Conservation (phyloP, 2,888 invertebrate genomes). For the Drosophila austrosaltans region DNA sequence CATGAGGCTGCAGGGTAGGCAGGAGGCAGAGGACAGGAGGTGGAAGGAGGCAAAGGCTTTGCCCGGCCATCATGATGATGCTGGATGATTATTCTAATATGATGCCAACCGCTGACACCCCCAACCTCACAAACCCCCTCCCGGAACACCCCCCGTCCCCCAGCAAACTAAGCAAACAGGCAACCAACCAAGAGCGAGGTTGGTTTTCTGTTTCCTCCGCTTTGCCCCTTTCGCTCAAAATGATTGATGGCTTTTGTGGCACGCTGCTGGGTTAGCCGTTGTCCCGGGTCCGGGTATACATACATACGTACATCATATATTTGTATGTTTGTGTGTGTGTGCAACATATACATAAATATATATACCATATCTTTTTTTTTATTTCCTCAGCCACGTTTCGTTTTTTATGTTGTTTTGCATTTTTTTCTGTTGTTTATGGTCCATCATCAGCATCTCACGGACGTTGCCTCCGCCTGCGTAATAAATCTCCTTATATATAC, state of each 20-base stretch:
- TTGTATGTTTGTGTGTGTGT: slow-evolving; percentile 8
- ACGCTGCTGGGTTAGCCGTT: slow-evolving; percentile 55
- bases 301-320: not conserved
- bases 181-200: slow-evolving; percentile 3
- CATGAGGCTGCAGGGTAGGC: slow-evolving; percentile 47
- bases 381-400: slow-evolving; percentile 40
- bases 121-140: slow-evolving; percentile 21
- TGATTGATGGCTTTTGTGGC: slow-evolving; percentile 78
- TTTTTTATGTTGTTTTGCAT: slow-evolving; percentile 64
- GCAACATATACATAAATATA: slow-evolving; percentile 33
- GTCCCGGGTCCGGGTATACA: slow-evolving; percentile 45
- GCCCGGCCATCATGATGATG: slow-evolving; percentile 55
- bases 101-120: slow-evolving; percentile 16
- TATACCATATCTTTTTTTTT: slow-evolving; percentile 34
- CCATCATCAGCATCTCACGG: slow-evolving; percentile 68
- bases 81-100: slow-evolving; percentile 75
- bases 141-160: slow-evolving; percentile 23
- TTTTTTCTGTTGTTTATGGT: slow-evolving; percentile 65
- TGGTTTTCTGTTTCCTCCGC: slow-evolving; percentile 44
- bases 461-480: slow-evolving; percentile 64
- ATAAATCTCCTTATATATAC: slow-evolving; percentile 71
- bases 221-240: slow-evolving; percentile 76
- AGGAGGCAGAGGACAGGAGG: not conserved
- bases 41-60: slow-evolving; percentile 17
- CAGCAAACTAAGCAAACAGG: slow-evolving; percentile 22